Base-by-base conservation (phyloP, 1,140 invertebrate species). In the Zaprionus nigranus region DNA sequence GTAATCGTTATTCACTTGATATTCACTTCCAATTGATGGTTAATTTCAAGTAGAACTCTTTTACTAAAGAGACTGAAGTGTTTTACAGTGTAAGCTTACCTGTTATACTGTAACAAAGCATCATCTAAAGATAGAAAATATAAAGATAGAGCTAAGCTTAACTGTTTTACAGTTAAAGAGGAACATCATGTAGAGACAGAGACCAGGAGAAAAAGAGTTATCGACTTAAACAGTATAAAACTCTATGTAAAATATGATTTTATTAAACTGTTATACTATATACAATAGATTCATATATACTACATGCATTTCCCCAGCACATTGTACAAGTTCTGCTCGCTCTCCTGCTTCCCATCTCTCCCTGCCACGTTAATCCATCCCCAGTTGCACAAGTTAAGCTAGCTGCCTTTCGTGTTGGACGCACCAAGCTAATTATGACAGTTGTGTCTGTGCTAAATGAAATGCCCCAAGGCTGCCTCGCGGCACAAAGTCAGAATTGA, bases 361-460 rank as follows among this genome's bases (percentile, higher is more conserved):
- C 40, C n/a, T 46, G 0, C 3, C n/a, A n/a, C 9, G 3, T 20
- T 20, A 46, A 46, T n/a, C 40, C n/a, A 46, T 6, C 40, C 40
- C 40, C n/a, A 34, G 3, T 34, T 46, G n/a, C 2, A 46, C 30
- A 34, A 34, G 30, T 34, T 34, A 46, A 46, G 38, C 38, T 9
- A 7, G 6, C 17, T 46, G 6, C 40, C n/a, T 17, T 46, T 46
- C n/a, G 17, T 46, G 6, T n/a, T 3, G 5, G 2, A 0, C 40
- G 2, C 12, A n/a, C 6, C 20, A 51, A 51, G 20, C 46, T 51
- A 51, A 51, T 51, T 51, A 51, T 51, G 46, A 51, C 46, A 51
- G 46, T 51, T 51, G 11, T 46, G n/a, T 17, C 40, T 46, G 40
- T 17, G 40, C n/a, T 46, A 46, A 46, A 46, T 46, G n/a, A 46